Percentiles rank a stretch among this genome's conserved stretches.
These are phyloP conservation scores for Eubasilissa regina DNA, from an alignment of 1,140 invertebrate species.

Conservation along the genomic window DNA sequence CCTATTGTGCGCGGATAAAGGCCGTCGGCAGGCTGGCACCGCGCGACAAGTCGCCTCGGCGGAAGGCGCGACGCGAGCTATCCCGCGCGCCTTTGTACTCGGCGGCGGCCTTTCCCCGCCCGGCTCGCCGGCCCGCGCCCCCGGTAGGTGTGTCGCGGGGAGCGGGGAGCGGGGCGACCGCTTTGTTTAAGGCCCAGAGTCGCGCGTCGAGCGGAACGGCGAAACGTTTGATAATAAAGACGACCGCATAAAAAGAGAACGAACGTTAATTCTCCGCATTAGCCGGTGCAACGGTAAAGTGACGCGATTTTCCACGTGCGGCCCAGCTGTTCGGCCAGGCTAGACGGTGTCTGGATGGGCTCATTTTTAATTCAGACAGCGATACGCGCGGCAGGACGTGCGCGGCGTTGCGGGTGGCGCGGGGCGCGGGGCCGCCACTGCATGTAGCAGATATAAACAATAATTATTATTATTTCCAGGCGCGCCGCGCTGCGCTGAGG, in stretches of 20 bases:
- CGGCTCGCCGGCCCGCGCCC: not conserved
- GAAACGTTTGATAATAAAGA: not conserved
- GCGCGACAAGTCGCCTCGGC: conserved; percentile 4
- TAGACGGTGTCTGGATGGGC: conserved; percentile 12
- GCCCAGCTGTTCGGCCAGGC: not conserved
- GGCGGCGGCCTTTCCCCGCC: not conserved
- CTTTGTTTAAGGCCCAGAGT: conserved; percentile 5
- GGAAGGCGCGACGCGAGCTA: not conserved
- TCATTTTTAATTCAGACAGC: conserved; percentile 30
- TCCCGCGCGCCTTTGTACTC: not conserved
- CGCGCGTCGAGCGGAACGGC: not conserved
- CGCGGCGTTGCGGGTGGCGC: not conserved
- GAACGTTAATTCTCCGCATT: not conserved
- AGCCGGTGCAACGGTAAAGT: not conserved
- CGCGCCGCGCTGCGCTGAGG: not conserved
- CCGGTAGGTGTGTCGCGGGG: not conserved
- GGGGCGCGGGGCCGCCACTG: conserved; percentile 1
- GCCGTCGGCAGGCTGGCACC: not conserved
- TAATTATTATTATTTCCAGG: not conserved
- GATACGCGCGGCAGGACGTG: conserved; percentile 1
- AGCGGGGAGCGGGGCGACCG: not conserved
- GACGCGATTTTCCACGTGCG: not conserved
- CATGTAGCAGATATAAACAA: conserved; percentile 20
- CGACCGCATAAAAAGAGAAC: conserved; percentile 20
- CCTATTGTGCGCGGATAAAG: not conserved